phyloP scores from a whole-genome alignment of 2,888 invertebrate species.

The Schizotus pectinicornis region DNA sequence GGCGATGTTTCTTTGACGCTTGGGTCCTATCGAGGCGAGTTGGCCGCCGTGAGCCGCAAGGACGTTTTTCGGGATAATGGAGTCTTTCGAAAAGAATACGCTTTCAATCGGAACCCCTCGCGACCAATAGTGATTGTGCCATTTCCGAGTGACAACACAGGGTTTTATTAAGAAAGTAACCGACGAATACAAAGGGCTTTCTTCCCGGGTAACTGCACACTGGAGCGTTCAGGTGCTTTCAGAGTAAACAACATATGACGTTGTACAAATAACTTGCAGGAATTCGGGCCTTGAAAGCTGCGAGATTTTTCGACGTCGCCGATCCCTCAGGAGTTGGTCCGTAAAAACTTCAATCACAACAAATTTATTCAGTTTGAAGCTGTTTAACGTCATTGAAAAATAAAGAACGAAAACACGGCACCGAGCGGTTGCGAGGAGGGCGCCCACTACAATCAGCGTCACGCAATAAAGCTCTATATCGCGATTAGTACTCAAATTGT shows the following conservation, averaged over 20 bases:
- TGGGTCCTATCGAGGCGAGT: slow-evolving; percentile 27
- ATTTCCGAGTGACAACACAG: slow-evolving; percentile 50
- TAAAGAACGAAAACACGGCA: not conserved
- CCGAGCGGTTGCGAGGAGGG: not conserved
- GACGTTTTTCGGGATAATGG: slow-evolving; percentile 31
- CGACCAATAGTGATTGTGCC: slow-evolving; percentile 52
- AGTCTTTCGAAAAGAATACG: slow-evolving; percentile 46
- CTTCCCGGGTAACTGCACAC: slow-evolving; percentile 22
- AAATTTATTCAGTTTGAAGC: not conserved
- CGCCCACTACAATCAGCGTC: slow-evolving; percentile 14
- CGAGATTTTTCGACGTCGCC: no score
- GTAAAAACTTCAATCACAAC: not conserved
- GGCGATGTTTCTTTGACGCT: slow-evolving; percentile 36
- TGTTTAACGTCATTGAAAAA: not conserved
- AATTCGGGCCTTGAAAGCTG: not conserved
- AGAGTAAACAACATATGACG: slow-evolving; percentile 21
- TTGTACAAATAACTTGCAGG: slow-evolving; percentile 15
- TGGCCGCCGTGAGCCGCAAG: slow-evolving; percentile 12
- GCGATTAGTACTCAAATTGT: slow-evolving; percentile 14
- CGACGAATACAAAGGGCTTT: slow-evolving; percentile 46
- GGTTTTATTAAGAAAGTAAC: slow-evolving; percentile 51
- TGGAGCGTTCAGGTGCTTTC: slow-evolving; percentile 13
- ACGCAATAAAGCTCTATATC: slow-evolving; percentile 29
- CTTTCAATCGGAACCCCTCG: slow-evolving; percentile 46
- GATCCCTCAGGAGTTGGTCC: not conserved